These are phyloP conservation scores for Aleiodes alternator DNA, from an alignment of 2,888 invertebrate genomes.

Conservation along the genomic window DNA sequence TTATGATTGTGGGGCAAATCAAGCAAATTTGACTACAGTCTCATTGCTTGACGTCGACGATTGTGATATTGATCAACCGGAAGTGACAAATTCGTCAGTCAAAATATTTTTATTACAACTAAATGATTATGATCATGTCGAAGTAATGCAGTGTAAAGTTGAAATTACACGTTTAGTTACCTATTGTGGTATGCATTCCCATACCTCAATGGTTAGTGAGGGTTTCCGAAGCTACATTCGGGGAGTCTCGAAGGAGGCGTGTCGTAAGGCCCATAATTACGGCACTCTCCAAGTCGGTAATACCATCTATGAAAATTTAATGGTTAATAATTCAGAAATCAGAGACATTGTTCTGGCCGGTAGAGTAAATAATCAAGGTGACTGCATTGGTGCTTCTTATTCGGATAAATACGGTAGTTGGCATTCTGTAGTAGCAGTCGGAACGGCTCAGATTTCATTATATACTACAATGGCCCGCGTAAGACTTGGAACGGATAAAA, in stretches of 20 bases:
- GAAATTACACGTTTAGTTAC: slow-evolving; percentile 46
- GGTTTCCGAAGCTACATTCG: slow-evolving; percentile 18
- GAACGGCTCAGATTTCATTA: neutral
- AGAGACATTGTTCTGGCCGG: neutral
- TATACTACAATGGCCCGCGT: neutral
- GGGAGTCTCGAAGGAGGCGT: slow-evolving; percentile 13
- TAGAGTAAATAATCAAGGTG: neutral
- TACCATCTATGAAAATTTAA: neutral
- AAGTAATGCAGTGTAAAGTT: slow-evolving; percentile 44
- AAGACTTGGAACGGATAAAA: slow-evolving; percentile 3
- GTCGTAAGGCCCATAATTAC: slow-evolving; percentile 25
- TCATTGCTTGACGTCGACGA: slow-evolving; percentile 33
- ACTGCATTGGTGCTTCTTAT: neutral
- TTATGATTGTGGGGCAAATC: slow-evolving; percentile 43
- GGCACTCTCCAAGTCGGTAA: slow-evolving; percentile 12
- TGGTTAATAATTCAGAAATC: neutral
- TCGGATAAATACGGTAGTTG: slow-evolving; percentile 16
- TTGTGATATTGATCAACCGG: slow-evolving; percentile 30
- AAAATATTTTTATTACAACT: slow-evolving; percentile 45
- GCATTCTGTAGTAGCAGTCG: neutral
- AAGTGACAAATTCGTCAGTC: neutral
- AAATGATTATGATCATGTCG: slow-evolving; percentile 21
- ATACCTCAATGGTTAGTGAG: slow-evolving; percentile 36
- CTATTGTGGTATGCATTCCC: slow-evolving; percentile 48
- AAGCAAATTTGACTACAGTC: slow-evolving; percentile 41